Base-by-base conservation (phyloP, 92 coral and sea anemone species). In the Epizoanthus illoricatus region DNA sequence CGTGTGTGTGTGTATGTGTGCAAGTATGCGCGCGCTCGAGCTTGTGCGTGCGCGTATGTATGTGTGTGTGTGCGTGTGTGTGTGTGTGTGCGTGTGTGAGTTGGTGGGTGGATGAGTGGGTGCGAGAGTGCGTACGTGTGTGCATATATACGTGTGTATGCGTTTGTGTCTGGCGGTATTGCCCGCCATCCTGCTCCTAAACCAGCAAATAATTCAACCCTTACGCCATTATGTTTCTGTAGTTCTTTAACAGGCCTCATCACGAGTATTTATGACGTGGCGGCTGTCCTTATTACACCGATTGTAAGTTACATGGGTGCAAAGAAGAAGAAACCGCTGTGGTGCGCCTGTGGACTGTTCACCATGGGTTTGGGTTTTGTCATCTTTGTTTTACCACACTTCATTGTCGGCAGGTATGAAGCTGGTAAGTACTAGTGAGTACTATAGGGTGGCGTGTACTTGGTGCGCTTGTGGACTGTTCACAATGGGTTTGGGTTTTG, bases 381-480 rank as follows among this genome's bases (percentile, higher is more conserved):
- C 65, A 80, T 93, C 83, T 85, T 91, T 41, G 80, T 87, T 17
- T 64, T 85, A 61, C 98, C 98, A 20, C 98, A 93, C 57, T 73
- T 93, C 47, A 59, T 93, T 57, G 83, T 86, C n/a, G 89, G 90
- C 10, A 84, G 84, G 57, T 93, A 93, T 80, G 52, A 86, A 62
- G 79, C 88, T 65, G 94, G 98, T 90, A 67, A 15, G 86, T 79
- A 43, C 49, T 7, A 43, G 7, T 43, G 49, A 43, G n/a, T n/a
- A n/a, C n/a, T n/a, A n/a, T n/a, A n/a, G n/a, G n/a, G n/a, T n/a
- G n/a, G n/a, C n/a, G n/a, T n/a, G n/a, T n/a, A n/a, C n/a, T n/a
- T 93, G 93, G 87, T 86, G 91, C 58, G 92, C 92, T 19, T 80
- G 85, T 43, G 94, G 94, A 45, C 80, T 93, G 83, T 65, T 93